Base-by-base conservation (phyloP, 2,113 vertebrate genomes). In the Eulacestoma nigropectus region DNA sequence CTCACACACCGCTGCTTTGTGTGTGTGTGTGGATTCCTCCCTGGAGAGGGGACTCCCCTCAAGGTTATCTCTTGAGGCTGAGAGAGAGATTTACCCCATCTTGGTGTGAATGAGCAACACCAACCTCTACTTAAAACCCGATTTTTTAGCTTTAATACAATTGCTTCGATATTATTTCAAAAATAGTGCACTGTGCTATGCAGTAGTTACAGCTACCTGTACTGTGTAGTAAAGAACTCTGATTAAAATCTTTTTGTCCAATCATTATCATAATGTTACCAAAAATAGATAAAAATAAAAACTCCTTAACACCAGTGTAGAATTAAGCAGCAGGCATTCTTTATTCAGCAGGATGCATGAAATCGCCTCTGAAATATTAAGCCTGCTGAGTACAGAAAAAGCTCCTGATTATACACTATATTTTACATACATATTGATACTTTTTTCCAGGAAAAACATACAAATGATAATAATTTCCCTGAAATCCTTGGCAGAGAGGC, bases 151-250 rank as follows among this genome's bases (percentile, higher is more conserved):
- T 67, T 55, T 42, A 39, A 5, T 39, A 30, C 39, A 12, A 30
- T 10, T 46, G 25, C 20, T 39, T 53, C 0, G 0, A 15, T 39
- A 21, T 25, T 39, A 11, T 39, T 68, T 39, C 16, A 68, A 68
- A 60, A 46, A n/a, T 6, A 35, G 25, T 29, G 20, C 29, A 17
- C 16, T 33, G 16, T 19, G 13, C 23, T 21, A 5, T 14, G 11
- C 37, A 39, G 9, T 41, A 47, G 20, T n/a, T 82, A 26, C 4
- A 74, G 29, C 29, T n/a, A 30, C 33, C 20, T 46, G 11, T 30
- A 26, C 9, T 29, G 10, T 33, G 33, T 22, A 9, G 23, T n/a
- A 20, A 33, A 19, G 29, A 67, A 46, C 39, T 39, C 53, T 39
- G 62, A 60, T 22, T 26, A 19, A 17, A 16, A 53, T 35, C 5